Percentiles rank a stretch among this genome's conserved stretches.
Conservation (phyloP, 2,888 invertebrate genomes). For the Caenorhabditis panamensis region DNA sequence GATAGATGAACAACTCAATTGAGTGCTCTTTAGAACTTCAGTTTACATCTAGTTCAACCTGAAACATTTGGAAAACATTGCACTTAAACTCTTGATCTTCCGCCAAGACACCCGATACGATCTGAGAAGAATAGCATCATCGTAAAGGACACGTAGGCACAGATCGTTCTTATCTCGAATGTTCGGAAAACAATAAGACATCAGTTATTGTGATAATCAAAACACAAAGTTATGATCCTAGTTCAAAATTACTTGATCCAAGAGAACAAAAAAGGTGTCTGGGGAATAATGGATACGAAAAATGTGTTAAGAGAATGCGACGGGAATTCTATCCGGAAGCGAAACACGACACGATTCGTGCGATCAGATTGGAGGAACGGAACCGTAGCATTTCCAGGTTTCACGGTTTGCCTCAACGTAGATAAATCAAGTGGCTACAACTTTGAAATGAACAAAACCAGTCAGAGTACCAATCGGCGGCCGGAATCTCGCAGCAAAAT, state of each 20-base stretch:
- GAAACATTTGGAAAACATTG: no score
- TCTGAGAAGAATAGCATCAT: not conserved
- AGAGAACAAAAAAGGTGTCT: not conserved
- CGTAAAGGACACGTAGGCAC: not conserved
- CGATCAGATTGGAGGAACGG: slow-evolving; percentile 24
- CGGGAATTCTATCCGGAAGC: no score
- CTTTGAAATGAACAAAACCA: slow-evolving; percentile 51
- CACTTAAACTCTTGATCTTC: slow-evolving; percentile 4
- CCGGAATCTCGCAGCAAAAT: slow-evolving; percentile 54
- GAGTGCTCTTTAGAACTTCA: no score
- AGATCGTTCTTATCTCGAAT: slow-evolving; percentile 2
- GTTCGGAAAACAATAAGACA: not conserved
- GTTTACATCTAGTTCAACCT: no score
- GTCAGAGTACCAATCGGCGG: slow-evolving; percentile 39
- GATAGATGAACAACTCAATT: no score
- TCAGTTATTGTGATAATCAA: not conserved
- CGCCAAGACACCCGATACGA: not conserved
- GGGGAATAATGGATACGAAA: not conserved
- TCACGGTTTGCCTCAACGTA: slow-evolving; percentile 14
- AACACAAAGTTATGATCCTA: not conserved
- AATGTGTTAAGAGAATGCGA: not conserved
- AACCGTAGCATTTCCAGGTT: slow-evolving; percentile 22
- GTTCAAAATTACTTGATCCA: not conserved
- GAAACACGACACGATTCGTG: not conserved
- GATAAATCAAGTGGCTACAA: slow-evolving; percentile 34